Evolutionary conservation across 2,113 vertebrate genomes (phyloP).

Genomic region (Neodontobutis hainanensis): DNA sequence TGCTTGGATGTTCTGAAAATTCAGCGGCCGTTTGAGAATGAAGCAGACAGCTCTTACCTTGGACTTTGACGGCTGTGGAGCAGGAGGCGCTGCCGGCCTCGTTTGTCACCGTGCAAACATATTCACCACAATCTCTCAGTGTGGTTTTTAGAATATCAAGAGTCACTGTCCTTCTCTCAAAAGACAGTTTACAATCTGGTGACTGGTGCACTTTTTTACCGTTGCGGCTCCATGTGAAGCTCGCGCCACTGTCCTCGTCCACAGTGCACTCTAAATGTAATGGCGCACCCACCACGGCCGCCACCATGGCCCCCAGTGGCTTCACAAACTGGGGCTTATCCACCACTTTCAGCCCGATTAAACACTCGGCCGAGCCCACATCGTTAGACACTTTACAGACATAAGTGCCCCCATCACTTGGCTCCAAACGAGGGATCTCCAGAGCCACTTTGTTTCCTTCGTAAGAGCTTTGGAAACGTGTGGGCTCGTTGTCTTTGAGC

Average conservation of each 20-base stretch:
- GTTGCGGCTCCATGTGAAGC: slow-evolving; percentile 85
- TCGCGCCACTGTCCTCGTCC: slow-evolving; percentile 90
- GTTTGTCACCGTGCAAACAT: slow-evolving; percentile 85
- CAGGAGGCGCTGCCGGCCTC: slow-evolving; percentile 86
- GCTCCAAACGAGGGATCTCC: slow-evolving; percentile 79
- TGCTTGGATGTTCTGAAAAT: no score
- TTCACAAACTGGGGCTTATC: slow-evolving; percentile 87
- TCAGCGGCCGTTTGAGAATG: slow-evolving; percentile 21
- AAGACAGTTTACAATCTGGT: slow-evolving; percentile 88
- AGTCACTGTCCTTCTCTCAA: slow-evolving; percentile 88
- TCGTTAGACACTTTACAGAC: slow-evolving; percentile 87
- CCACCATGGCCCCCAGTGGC: slow-evolving; percentile 75
- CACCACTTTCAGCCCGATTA: slow-evolving; percentile 82
- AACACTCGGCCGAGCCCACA: slow-evolving; percentile 85
- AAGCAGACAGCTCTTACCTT: slow-evolving; percentile 85
- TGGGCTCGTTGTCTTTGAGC: slow-evolving; percentile 83
- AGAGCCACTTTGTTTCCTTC: slow-evolving; percentile 85
- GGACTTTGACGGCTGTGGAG: slow-evolving; percentile 81
- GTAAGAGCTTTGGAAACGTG: slow-evolving; percentile 81
- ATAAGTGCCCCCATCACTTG: slow-evolving; percentile 81
- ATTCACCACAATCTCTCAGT: slow-evolving; percentile 87
- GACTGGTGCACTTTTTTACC: slow-evolving; percentile 85
- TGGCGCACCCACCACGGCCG: slow-evolving; percentile 85
- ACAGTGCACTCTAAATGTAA: slow-evolving; percentile 88
- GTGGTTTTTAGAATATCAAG: slow-evolving; percentile 89